Evolutionary conservation across 64 coral and sea anemone species (phyloP).

Genomic region (Platygyra sinensis): DNA sequence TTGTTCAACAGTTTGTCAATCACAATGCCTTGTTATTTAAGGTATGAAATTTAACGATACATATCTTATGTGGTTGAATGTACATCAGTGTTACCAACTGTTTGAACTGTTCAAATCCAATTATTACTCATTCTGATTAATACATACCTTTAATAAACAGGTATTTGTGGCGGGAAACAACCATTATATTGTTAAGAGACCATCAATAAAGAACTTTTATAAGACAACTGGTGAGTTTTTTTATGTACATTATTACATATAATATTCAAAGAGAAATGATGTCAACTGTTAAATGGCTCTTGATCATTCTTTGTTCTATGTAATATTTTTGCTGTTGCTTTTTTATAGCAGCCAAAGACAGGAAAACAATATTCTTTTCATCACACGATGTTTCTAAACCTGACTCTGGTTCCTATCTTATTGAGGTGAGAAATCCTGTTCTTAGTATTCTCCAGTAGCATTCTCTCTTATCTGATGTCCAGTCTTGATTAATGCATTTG

Average conservation of each 20-base stretch:
- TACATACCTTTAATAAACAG: conserved; percentile 30
- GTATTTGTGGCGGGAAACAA: conserved; percentile 96
- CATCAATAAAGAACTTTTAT: conserved; percentile 97
- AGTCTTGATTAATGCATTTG: no score
- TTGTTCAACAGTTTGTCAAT: conserved; percentile 96
- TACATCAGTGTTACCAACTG: background rate
- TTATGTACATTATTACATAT: no score
- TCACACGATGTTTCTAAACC: conserved; percentile 96
- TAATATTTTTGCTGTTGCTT: background rate
- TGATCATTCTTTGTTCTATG: background rate
- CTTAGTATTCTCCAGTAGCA: background rate
- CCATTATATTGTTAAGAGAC: conserved; percentile 88
- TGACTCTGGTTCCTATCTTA: conserved; percentile 88
- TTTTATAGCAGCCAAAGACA: conserved; percentile 38
- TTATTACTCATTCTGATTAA: background rate
- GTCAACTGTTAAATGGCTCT: no score
- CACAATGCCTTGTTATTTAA: conserved; percentile 98
- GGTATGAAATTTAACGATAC: conserved; percentile 28
- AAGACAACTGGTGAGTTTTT: conserved; percentile 37
- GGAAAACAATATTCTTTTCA: conserved; percentile 95
- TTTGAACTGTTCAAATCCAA: no score
- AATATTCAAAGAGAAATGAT: no score
- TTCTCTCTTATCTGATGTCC: no score
- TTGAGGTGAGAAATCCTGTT: conserved; percentile 53
- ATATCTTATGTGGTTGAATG: background rate